A percentile compares a stretch with the other conserved stretches of the same genome.
Conservation (phyloP, 2,797 vertebrate genomes). For the Sphaeramia orbicularis region DNA sequence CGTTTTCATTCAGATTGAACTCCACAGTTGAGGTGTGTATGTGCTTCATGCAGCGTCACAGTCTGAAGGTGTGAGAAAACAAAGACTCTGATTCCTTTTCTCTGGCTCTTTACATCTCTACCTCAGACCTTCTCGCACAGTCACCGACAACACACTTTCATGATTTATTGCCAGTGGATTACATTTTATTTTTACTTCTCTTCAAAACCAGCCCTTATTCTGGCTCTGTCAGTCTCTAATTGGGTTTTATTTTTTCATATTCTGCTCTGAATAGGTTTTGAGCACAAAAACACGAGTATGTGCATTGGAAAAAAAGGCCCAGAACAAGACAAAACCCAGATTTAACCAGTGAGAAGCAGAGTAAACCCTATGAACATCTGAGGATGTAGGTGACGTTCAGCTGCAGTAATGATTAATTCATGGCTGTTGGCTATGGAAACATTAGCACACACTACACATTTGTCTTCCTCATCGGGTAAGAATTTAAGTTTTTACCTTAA, state of each 20-base stretch:
- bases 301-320: not conserved
- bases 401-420: constrained; percentile 1
- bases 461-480: not conserved
- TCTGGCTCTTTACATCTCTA: not conserved
- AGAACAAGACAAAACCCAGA: not conserved
- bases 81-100: not conserved
- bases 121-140: constrained; percentile 1
- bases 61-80: not conserved
- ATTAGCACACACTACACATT: not conserved
- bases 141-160: not conserved
- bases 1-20: constrained; percentile 29
- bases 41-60: constrained; percentile 1
- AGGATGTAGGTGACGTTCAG: not conserved
- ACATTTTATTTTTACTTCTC: not conserved
- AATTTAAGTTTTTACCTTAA: not conserved
- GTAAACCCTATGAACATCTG: not conserved
- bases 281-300: not conserved
- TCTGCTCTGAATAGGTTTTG: constrained; percentile 7
- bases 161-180: constrained; percentile 8
- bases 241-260: constrained; percentile 21
- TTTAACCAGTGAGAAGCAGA: constrained; percentile 1
- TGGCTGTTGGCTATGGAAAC: not conserved
- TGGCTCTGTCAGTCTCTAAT: constrained; percentile 12
- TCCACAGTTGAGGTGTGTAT: not conserved
- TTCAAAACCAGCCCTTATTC: constrained; percentile 2